Evolutionary conservation across 2,797 vertebrate genomes (phyloP), one percentile per base, ranked within the genome.

Genomic region (Aeoliscus strigatus): DNA sequence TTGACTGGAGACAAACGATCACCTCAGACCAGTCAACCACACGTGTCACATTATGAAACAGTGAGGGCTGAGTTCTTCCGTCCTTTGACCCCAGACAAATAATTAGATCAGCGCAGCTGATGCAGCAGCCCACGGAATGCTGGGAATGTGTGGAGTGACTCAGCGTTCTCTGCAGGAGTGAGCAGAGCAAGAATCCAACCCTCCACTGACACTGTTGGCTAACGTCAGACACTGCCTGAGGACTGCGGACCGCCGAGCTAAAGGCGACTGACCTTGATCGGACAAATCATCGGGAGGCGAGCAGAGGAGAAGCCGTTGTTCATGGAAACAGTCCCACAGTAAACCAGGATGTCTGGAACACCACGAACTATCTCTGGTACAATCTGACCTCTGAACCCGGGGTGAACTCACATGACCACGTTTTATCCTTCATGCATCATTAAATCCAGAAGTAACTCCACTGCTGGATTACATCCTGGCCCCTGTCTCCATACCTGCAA

Each of bases 81-180:
- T 51, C 45, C 53, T 69, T 57, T 63, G 57, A 77, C 57, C 59
- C 24, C 15, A 27, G 62, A 75, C 59, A 51, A 70, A 59, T 58
- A 56, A 75, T 39, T 37, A n/a, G 57, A 54, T 39, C 34, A 11
- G 17, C 26, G 55, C 45, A 42, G 58, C 58, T 7, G 10, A 37
- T 39, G 55, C 60, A 47, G 58, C 36, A 9, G 64, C 59, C 63
- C 5, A 26, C 58, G 64, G 75, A 73, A 77, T 64, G 56, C 50
- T 55, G 63, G 57, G 55, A 73, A 73, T 74, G 65, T 17, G 36
- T 60, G 58, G 44, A 67, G 70, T 82, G 84, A 86, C 65, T 84
- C 81, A 81, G 78, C 78, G 2, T 53, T 71, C 49, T 71, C 53
- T 32, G 65, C 55, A 12, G 39, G 66, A 69, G 44, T 38, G 60